Evolutionary conservation across 2,797 vertebrate genomes (phyloP).

Genomic region (Dendrocincla fuliginosa): DNA sequence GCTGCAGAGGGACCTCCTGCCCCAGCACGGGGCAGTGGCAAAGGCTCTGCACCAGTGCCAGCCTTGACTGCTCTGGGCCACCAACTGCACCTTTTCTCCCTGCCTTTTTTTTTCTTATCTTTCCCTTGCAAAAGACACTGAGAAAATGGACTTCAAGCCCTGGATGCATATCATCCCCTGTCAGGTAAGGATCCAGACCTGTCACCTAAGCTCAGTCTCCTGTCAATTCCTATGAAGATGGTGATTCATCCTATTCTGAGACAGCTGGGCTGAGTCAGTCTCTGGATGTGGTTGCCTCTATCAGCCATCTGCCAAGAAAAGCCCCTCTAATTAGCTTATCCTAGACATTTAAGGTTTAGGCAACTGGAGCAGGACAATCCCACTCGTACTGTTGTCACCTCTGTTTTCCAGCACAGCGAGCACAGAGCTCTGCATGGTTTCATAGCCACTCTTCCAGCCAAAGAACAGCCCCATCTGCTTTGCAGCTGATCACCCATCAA

Average conservation of each 20-base stretch:
- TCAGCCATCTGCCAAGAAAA: background rate
- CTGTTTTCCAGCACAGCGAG: background rate
- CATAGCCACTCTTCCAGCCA: background rate
- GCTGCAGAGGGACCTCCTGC: background rate
- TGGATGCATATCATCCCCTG: background rate
- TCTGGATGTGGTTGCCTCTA: background rate
- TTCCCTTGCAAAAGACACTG: background rate
- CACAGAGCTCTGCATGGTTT: background rate
- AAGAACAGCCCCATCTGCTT: background rate
- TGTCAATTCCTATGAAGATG: background rate
- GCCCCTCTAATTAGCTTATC: constrained; percentile 48
- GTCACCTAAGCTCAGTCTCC: background rate
- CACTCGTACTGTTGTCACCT: background rate
- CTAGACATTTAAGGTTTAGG: background rate
- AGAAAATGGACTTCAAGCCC: background rate
- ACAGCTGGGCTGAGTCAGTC: constrained; percentile 47
- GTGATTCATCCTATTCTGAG: constrained; percentile 17
- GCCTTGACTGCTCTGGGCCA: fast-evolving
- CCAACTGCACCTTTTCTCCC: background rate
- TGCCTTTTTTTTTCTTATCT: background rate
- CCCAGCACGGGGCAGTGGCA: background rate
- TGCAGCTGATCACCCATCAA: background rate
- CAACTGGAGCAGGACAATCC: constrained; percentile 6
- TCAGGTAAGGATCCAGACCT: background rate
- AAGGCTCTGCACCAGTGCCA: background rate